phyloP scores from a whole-genome alignment of 2,888 invertebrate genomes.

The Myopa tessellatipennis region DNA sequence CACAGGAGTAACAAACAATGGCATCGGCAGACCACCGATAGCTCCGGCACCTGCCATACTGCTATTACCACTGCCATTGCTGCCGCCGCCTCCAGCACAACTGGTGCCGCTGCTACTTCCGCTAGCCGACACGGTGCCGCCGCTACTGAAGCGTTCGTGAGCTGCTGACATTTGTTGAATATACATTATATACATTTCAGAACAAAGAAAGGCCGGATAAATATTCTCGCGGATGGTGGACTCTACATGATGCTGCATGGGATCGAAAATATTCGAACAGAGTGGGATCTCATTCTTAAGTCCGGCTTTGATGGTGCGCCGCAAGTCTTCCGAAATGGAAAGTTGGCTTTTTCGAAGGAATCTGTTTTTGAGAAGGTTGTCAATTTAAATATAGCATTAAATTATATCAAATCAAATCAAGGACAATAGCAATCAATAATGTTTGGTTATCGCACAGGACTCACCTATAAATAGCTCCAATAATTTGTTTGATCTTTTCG shows the following conservation, averaged over 20 bases:
- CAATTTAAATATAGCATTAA: not conserved
- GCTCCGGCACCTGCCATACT: conserved; percentile 47
- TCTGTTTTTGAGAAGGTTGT: conserved; percentile 63
- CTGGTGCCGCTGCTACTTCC: conserved; percentile 56
- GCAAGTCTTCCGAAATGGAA: conserved; percentile 84
- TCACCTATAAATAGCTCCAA: conserved; percentile 86
- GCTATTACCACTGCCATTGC: conserved; percentile 57
- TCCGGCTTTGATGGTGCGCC: conserved; percentile 80
- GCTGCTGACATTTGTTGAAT: conserved; percentile 75
- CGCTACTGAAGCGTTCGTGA: conserved; percentile 68
- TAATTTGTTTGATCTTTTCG: conserved; percentile 78
- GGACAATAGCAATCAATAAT: not conserved
- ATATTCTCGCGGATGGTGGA: conserved; percentile 86
- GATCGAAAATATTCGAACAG: conserved; percentile 86
- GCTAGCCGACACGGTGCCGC: conserved; percentile 49
- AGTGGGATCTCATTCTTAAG: conserved; percentile 78
- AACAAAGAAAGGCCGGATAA: conserved; percentile 92
- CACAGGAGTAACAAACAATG: conserved; percentile 45
- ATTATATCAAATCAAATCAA: not conserved
- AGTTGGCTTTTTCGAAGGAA: conserved; percentile 85
- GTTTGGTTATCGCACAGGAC: conserved; percentile 45
- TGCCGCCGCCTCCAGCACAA: conserved; percentile 54
- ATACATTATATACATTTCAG: conserved; percentile 90
- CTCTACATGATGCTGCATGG: conserved; percentile 83
- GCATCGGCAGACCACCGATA: conserved; percentile 49